Evolutionary conservation across 2,113 vertebrate genomes (phyloP), one percentile per base, ranked within the genome.

Genomic region (Osmerus eperlanus): DNA sequence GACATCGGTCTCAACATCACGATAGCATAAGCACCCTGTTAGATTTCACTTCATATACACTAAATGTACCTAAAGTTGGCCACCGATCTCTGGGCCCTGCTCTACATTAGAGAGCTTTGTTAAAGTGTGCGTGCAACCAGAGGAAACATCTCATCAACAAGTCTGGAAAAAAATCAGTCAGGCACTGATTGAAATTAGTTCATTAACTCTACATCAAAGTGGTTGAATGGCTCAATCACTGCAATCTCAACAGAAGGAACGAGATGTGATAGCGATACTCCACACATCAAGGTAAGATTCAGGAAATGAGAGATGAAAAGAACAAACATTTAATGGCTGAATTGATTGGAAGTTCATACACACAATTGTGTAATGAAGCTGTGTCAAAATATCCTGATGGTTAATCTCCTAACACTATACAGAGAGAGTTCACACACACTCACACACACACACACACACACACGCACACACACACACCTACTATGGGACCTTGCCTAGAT

Each of bases 291-390:
- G 73, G 76, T 75, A 41, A 29, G 19, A 5, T 61, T 78, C 67
- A 83, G 87, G 82, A 85, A 88, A 81, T 75, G 62, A 70, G 80
- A 88, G 83, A 77, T 65, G 76, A 83, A 68, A 78, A 70, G 67
- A 47, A 41, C 18, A 52, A 70, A 74, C 1, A 4, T 79, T 72
- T 68, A 70, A 78, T 54, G 68, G 58, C 65, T 73, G 73, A 82
- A 83, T 78, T 80, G 68, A 84, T 80, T 84, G 83, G 78, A 9
- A 1, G 73, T 68, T 59, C 61, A 64, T 59, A 82, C 77, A 55
- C 47, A 53, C 80, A 84, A 86, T 76, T 75, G 76, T 65, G 29
- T 47, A 80, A 80, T 76, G 59, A 73, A 8, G 12, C 23, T 4
- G 66, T 71, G 77, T 79, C n/a, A 23, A 59, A 75, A 84, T 75